Evolutionary conservation across 2,888 invertebrate species (phyloP), one percentile per base, ranked within the genome.

Genomic region (Pandemis cinnamomeana): DNA sequence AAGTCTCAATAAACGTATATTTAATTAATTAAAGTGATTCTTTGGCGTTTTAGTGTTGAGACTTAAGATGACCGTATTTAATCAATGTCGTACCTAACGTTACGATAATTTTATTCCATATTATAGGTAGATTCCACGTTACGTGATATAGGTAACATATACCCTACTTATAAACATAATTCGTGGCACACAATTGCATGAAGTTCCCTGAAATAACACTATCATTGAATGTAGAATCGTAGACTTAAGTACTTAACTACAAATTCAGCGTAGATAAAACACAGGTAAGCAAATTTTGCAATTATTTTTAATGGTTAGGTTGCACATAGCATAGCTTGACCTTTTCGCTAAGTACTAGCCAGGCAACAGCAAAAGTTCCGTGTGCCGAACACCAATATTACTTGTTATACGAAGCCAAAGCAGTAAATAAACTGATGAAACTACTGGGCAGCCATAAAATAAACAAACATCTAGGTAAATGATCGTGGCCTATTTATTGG

Each of bases 401-500:
- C 53, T 51, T 2, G 48, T 10, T 48, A 11, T 51, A 51, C 51
- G n/a, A 51, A 7, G 13, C 51, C 51, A n/a, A 0, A 51, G n/a
- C n/a, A n/a, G 7, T 5, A 55, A 55, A 55, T 55, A 55, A 55
- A 55, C 55, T 20, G 27, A 27, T 58, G 11, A 27, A 58, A 58
- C 27, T 27, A 20, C 55, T 20, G 55, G 55, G 8, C 10, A 15
- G 53, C 20, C 55, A 55, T 55, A 55, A 55, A 20, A 55, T 55
- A 55, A 20, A 55, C 55, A 55, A 20, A 55, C 55, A 3, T 55
- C 20, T 55, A 58, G 11, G 58, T 11, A 58, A 58, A 20, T 58
- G 27, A 27, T 27, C 10, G 11, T 58, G 58, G 58, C 58, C 58
- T 55, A 55, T 55, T 55, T 55, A 55, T 55, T 55, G 27, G 58